These are phyloP conservation scores for Benthosema pterotum DNA, from an alignment of 2,797 vertebrate species.

Conservation along the genomic window DNA sequence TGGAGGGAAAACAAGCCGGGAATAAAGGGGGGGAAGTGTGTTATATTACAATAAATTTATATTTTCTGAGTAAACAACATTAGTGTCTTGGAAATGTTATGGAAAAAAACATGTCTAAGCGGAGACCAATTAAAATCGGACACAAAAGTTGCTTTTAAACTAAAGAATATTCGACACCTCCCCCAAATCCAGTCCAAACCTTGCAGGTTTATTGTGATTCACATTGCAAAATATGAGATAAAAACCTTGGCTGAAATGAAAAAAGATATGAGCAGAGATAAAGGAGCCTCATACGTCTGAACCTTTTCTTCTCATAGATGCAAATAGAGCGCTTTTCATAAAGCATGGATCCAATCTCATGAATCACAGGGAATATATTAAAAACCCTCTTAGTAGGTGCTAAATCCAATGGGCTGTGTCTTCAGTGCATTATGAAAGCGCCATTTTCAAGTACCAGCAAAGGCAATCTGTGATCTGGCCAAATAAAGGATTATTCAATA, in stretches of 20 bases:
- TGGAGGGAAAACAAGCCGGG: background rate
- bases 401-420: slow-evolving; percentile 70
- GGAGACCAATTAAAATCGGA: slow-evolving; percentile 51
- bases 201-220: slow-evolving; percentile 65
- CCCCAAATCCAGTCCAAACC: slow-evolving; percentile 62
- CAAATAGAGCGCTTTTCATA: slow-evolving; percentile 72
- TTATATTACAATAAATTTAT: slow-evolving; percentile 43
- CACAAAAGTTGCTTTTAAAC: slow-evolving; percentile 48
- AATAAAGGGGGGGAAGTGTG: slow-evolving; percentile 5
- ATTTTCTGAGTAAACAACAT: slow-evolving; percentile 52
- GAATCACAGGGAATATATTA: slow-evolving; percentile 68
- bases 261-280: slow-evolving; percentile 67
- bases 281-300: slow-evolving; percentile 60
- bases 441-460: slow-evolving; percentile 47
- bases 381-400: slow-evolving; percentile 64
- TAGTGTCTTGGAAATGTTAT: slow-evolving; percentile 50
- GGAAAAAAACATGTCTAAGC: slow-evolving; percentile 49
- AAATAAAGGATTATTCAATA: slow-evolving; percentile 70
- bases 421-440: slow-evolving; percentile 59
- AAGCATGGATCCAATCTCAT: slow-evolving; percentile 67
- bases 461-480: slow-evolving; percentile 38
- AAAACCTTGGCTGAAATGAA: slow-evolving; percentile 69
- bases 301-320: slow-evolving; percentile 59
- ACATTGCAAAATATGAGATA: slow-evolving; percentile 72
- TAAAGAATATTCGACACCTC: slow-evolving; percentile 60